phyloP scores from a whole-genome alignment of 1,140 invertebrate species.

The Microplitis demolitor region DNA sequence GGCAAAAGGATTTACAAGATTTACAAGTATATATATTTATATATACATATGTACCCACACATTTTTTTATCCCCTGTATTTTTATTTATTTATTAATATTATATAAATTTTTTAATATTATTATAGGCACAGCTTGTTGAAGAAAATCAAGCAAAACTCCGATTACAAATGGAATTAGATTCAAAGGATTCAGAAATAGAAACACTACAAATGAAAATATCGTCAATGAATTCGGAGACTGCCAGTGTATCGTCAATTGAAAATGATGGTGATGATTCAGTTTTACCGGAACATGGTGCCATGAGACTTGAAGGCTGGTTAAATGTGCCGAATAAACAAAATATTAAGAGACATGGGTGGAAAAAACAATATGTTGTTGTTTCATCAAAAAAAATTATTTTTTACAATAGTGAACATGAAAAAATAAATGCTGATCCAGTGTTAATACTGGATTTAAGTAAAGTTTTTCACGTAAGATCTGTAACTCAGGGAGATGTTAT shows the following conservation, averaged over 20 bases:
- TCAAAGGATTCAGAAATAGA: conserved; percentile 96
- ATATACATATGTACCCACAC: not conserved
- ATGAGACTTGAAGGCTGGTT: conserved; percentile 89
- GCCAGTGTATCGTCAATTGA: conserved; percentile 89
- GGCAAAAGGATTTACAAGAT: conserved; percentile 86
- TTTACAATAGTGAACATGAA: conserved; percentile 94
- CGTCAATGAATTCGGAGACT: conserved; percentile 80
- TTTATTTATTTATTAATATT: not conserved
- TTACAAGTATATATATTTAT: conserved; percentile 64
- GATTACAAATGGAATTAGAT: conserved; percentile 93
- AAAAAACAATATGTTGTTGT: conserved; percentile 97
- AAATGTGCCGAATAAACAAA: conserved; percentile 93
- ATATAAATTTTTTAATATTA: not conserved
- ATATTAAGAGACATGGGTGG: conserved; percentile 94
- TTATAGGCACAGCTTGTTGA: conserved; percentile 66
- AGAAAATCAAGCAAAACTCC: conserved; percentile 69
- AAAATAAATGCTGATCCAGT: conserved; percentile 94
- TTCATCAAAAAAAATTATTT: conserved; percentile 95
- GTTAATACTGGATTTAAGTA: conserved; percentile 94
- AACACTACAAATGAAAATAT: conserved; percentile 83
- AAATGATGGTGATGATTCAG: conserved; percentile 80
- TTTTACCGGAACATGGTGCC: conserved; percentile 60
- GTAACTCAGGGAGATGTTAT: conserved; percentile 99
- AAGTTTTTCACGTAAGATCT: conserved; percentile 97
- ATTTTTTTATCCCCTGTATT: not conserved